Base-by-base conservation (phyloP, 2,888 invertebrate genomes). In the Ephialtes manifestator region DNA sequence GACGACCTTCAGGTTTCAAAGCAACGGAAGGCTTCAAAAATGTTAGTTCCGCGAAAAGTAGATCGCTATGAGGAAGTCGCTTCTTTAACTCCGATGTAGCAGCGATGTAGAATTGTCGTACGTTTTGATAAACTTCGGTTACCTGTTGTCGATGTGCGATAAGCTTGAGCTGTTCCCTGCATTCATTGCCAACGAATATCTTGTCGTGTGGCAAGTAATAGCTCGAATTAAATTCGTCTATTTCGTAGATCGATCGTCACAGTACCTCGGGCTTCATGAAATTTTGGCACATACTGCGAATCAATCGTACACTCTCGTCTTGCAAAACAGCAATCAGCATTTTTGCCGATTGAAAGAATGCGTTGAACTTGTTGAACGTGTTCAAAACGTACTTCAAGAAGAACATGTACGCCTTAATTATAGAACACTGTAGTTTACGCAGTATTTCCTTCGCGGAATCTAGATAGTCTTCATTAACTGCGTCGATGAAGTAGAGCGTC, bases 201-300 rank as follows among this genome's bases (percentile, higher is more conserved):
- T 39, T 43, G 65, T 65, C 65, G 43, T 18, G 7, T 4, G 43
- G 43, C 65, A 65, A 39, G 18, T 65, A 65, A 65, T 65, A 65
- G 39, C 65, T 65, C 8, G n/a, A 39, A 65, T 43, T 65, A 10
- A 65, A 65, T 65, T 65, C 65, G 65, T 65, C 65, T n/a, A 65
- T 65, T n/a, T 65, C 43, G 28, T 63, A 63, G 35, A 63, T 63
- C 35, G 63, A 63, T 63, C 63, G 63, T 10, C 39, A 65, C 7
- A 65, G 43, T 65, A 65, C n/a, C 39, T 65, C 39, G 4, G 65
- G 18, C 13, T n/a, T 13, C 4, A 65, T 48, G 48, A 48, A 48
- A 15, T 48, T 48, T 13, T 48, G 48, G 15, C 13, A 48, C 13
- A 48, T 48, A 15, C 15, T 15, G 10, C 15, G 13, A 48, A 48